Base-by-base conservation (phyloP, 1,140 invertebrate genomes). In the Tetramorium parvispinum region DNA sequence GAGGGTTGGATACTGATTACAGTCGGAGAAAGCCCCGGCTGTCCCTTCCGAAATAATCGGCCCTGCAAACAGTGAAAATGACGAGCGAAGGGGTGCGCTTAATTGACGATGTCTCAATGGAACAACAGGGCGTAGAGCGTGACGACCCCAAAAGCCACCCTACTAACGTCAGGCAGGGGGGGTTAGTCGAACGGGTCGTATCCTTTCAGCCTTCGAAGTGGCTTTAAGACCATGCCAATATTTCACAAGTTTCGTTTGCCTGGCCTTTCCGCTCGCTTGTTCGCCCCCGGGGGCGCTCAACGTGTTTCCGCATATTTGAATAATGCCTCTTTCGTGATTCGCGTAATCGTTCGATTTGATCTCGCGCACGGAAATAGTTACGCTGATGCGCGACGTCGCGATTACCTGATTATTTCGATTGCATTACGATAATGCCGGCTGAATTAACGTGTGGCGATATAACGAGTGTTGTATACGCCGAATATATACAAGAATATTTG, bases 91-190 rank as follows among this genome's bases (percentile, higher is more conserved):
- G 88, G 89, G 87, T 68, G 91, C 78, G 88, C 85, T 91, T 94
- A 93, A 93, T 94, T 93, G 93, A 93, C 92, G 92, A 93, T 92
- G 89, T 92, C 89, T 92, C 87, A 87, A 89, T 88, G 78, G 77
- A 57, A 79, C 51, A 59, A 81, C 75, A 71, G 63, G 53, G 68
- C 7, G 16, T 55, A 10, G 75, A 86, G 24, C 57, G 59, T 51
- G 46, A 27, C 71, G n/a, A 88, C 87, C 87, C 87, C 87, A 78
- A 89, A 88, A 88, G 57, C 88, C 24, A 78, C 88, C 88, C 88
- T 51, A 89, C 88, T 51, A 89, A 86, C 61, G 70, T 86, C 51
- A 24, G 27, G 13, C 55, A 8, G 51, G 59, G 71, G 71, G 85
- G 88, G 82, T 76, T 37, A 61, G 24, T 32, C 71, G 37, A 78